These are phyloP conservation scores for Zapornia atra DNA, from an alignment of 2,113 vertebrate genomes.

Conservation along the genomic window DNA sequence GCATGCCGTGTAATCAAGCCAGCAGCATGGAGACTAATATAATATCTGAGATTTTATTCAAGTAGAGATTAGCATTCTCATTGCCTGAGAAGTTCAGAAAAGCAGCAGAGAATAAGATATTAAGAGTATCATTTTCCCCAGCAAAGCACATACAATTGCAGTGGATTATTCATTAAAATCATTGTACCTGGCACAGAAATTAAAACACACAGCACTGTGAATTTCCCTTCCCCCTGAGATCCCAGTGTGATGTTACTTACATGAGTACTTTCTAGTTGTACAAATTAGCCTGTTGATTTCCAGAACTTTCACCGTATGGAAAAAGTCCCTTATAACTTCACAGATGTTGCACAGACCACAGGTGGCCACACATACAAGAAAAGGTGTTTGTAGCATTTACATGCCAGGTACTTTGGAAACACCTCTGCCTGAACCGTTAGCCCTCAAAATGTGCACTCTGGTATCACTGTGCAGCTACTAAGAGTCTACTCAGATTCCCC, in stretches of 20 bases:
- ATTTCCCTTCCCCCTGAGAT: background rate
- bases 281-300: background rate
- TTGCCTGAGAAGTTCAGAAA: constrained; percentile 19
- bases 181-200: constrained; percentile 22
- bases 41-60: background rate
- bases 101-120: background rate
- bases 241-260: background rate
- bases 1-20: background rate
- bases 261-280: background rate
- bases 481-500: background rate
- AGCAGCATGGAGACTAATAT: background rate
- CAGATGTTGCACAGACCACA: constrained; percentile 4
- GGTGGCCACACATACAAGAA: background rate
- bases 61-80: background rate
- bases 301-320: background rate
- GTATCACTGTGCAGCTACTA: background rate
- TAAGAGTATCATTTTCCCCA: background rate
- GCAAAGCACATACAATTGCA: background rate
- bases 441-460: background rate
- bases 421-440: background rate
- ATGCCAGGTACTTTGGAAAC: background rate
- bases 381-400: background rate
- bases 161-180: background rate
- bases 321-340: background rate
- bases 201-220: background rate